Evolutionary conservation across 2,113 vertebrate species (phyloP).

Genomic region (Rhynchomys soricoides): DNA sequence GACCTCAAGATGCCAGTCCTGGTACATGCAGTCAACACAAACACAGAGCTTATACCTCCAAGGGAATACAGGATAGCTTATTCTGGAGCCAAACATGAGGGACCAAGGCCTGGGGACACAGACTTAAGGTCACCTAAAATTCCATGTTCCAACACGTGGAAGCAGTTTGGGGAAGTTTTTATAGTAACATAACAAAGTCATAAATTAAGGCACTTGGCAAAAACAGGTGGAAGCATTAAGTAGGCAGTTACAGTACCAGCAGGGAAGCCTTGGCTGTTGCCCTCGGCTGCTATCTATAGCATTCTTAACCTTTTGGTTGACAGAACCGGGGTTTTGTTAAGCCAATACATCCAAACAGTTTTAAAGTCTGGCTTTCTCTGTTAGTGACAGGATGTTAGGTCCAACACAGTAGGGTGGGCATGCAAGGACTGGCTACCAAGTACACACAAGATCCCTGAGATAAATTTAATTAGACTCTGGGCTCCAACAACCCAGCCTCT

Average conservation of each 20-base stretch:
- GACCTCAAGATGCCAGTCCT: background rate
- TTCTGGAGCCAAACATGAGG: background rate
- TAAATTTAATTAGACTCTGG: background rate
- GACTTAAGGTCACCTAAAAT: background rate
- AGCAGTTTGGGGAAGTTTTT: background rate
- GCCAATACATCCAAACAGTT: background rate
- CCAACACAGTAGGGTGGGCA: background rate
- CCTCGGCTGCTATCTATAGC: background rate
- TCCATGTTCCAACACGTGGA: background rate
- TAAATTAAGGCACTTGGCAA: background rate
- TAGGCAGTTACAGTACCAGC: background rate
- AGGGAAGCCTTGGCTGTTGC: background rate
- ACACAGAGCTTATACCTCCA: background rate
- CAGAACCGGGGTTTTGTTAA: background rate
- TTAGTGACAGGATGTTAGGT: background rate
- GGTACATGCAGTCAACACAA: background rate
- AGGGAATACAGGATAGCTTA: background rate
- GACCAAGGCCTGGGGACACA: background rate
- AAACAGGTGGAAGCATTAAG: background rate
- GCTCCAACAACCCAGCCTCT: background rate
- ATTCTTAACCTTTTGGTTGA: too few relatives aligned
- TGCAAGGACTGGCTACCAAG: background rate
- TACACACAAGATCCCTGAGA: background rate
- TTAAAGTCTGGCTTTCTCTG: background rate
- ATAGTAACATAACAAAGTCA: background rate